Percentiles rank a stretch among this genome's conserved stretches.
Conservation (phyloP, 2,113 vertebrate genomes). For the Okapia johnstoni region DNA sequence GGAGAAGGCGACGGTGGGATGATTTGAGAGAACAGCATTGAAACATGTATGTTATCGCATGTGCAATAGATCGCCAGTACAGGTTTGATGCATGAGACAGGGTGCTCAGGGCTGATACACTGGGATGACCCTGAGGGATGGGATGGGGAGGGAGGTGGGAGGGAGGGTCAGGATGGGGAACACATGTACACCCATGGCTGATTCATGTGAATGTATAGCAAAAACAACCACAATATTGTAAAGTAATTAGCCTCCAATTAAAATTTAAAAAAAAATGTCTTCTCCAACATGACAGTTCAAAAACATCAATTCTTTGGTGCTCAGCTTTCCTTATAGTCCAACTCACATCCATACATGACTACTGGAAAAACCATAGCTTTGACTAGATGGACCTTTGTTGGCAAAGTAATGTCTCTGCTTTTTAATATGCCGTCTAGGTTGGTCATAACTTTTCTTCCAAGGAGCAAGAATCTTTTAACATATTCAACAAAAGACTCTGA, state of each 20-base stretch:
- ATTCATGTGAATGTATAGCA: neutral
- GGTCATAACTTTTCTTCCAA: neutral
- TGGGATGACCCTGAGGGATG: neutral
- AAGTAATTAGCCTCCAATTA: neutral
- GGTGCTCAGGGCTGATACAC: neutral
- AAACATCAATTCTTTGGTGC: neutral
- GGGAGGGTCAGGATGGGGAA: neutral
- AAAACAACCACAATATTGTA: neutral
- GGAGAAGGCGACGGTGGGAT: neutral
- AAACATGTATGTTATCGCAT: neutral
- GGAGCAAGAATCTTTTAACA: neutral
- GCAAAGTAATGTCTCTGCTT: neutral
- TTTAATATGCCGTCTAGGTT: neutral
- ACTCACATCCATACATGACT: neutral
- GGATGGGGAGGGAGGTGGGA: neutral
- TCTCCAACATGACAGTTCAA: neutral
- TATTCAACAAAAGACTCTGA: neutral
- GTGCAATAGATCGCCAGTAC: neutral
- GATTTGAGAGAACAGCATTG: neutral
- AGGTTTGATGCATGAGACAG: neutral
- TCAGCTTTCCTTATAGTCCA: neutral
- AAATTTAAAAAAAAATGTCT: neutral
- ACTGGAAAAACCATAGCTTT: neutral
- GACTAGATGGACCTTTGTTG: neutral
- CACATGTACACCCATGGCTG: neutral